phyloP scores from a whole-genome alignment of 2,113 vertebrate genomes.

The Saccopteryx bilineata region DNA sequence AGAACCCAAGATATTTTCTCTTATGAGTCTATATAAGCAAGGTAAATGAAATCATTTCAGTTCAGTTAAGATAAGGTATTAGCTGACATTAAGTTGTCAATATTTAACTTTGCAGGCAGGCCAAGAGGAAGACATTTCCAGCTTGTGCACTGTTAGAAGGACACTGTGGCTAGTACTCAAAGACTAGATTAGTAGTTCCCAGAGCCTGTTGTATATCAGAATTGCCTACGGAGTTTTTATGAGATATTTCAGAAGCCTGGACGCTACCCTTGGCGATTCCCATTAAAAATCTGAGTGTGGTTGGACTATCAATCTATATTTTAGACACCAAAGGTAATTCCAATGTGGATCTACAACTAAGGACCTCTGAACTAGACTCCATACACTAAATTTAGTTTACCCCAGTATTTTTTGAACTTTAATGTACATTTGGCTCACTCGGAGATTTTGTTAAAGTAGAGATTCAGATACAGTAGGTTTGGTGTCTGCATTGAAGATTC shows the following conservation, averaged over 20 bases:
- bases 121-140: neutral
- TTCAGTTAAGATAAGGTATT: neutral
- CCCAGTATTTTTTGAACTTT: neutral
- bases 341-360: neutral
- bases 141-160: neutral
- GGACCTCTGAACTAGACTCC: neutral
- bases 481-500: neutral
- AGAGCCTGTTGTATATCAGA: neutral
- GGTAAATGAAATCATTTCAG: neutral
- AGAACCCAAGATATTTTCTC: neutral
- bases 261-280: neutral
- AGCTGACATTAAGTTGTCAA: constrained; percentile 11
- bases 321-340: neutral
- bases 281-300: neutral
- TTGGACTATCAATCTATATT: neutral
- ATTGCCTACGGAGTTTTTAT: neutral
- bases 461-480: neutral
- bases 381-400: neutral
- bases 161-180: neutral
- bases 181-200: neutral
- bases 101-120: neutral
- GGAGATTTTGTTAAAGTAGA: neutral
- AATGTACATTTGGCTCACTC: neutral
- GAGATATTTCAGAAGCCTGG: neutral
- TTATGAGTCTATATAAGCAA: neutral